Evolutionary conservation across 2,797 vertebrate genomes (phyloP).

Genomic region (Anguilla megastoma): DNA sequence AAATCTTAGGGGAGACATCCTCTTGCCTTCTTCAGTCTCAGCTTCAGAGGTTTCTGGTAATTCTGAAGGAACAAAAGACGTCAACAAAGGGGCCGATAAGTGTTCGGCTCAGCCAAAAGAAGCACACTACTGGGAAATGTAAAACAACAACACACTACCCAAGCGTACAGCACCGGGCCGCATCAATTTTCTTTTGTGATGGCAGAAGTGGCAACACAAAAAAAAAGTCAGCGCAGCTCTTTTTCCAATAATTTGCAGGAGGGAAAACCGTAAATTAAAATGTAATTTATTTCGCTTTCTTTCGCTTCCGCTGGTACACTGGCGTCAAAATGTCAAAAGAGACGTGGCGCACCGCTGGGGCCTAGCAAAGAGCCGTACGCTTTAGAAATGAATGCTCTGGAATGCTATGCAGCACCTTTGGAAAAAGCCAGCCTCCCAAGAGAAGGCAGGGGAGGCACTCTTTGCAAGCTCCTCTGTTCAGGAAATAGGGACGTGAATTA

Average conservation of each 20-base stretch:
- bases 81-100: constrained; percentile 34
- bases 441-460: background rate
- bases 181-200: constrained; percentile 34
- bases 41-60: constrained; percentile 31
- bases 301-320: constrained; percentile 15
- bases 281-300: constrained; percentile 35
- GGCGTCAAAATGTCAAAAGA: constrained; percentile 37
- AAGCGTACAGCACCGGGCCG: constrained; percentile 24
- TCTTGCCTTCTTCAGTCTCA: background rate
- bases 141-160: constrained; percentile 33
- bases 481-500: constrained; percentile 68
- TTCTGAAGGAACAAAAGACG: constrained; percentile 38
- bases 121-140: constrained; percentile 36
- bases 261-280: constrained; percentile 34
- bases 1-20: constrained; percentile 25
- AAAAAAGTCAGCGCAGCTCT: constrained; percentile 23
- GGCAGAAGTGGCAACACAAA: constrained; percentile 23
- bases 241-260: constrained; percentile 21
- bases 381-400: constrained; percentile 16
- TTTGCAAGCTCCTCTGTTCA: constrained; percentile 55
- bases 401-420: constrained; percentile 14
- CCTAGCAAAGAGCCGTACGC: background rate
- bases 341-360: constrained; percentile 14
- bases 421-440: background rate
- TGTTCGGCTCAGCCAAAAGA: constrained; percentile 21